phyloP scores from a whole-genome alignment of 2,113 vertebrate genomes.

The Percopsis transmontana region DNA sequence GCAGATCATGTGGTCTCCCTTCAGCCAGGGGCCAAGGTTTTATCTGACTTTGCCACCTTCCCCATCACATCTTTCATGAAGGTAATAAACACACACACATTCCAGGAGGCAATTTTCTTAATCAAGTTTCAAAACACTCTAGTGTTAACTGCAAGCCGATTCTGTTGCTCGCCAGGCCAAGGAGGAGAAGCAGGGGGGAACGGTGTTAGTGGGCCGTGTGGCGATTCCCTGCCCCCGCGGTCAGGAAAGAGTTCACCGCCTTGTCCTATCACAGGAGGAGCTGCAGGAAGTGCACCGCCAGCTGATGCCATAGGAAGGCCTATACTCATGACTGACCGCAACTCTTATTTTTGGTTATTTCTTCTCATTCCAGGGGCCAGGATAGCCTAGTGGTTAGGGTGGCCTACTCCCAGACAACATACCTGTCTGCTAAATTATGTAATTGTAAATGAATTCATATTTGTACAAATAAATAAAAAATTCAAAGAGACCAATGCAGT shows the following conservation, averaged over 20 bases:
- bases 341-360: background rate
- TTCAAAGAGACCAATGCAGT: too few relatives aligned
- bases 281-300: slow-evolving; percentile 83
- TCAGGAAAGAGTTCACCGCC: slow-evolving; percentile 83
- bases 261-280: slow-evolving; percentile 87
- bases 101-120: background rate
- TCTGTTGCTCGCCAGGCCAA: slow-evolving; percentile 76
- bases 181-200: slow-evolving; percentile 80
- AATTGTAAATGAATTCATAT: too few relatives aligned
- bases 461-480: too few relatives aligned
- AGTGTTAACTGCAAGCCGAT: too few relatives aligned
- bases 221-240: slow-evolving; percentile 84
- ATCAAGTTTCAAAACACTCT: too few relatives aligned
- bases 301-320: slow-evolving; percentile 73
- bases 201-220: slow-evolving; percentile 82
- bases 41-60: slow-evolving; percentile 87
- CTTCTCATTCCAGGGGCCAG: too few relatives aligned
- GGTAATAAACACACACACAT: slow-evolving; percentile 65
- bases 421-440: too few relatives aligned
- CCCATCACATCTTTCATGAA: slow-evolving; percentile 86
- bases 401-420: too few relatives aligned
- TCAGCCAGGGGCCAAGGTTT: slow-evolving; percentile 81
- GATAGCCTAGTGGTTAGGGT: too few relatives aligned
- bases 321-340: background rate
- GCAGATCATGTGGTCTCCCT: slow-evolving; percentile 83